Evolutionary conservation across 2,888 invertebrate species (phyloP).

Genomic region (Pyrrhia umbra): DNA sequence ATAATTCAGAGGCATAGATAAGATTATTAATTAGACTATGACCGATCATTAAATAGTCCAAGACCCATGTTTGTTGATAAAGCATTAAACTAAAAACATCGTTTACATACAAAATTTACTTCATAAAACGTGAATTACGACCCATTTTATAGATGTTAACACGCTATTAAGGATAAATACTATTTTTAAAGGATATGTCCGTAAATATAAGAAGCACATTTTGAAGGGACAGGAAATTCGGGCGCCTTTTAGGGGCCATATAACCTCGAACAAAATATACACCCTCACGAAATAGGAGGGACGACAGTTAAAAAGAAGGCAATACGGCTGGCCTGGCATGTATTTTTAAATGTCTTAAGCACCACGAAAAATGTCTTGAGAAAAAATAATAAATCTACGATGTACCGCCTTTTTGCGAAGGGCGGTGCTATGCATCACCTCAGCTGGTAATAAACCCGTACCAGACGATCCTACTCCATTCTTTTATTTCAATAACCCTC

Average conservation of each 20-base stretch:
- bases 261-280: conserved; percentile 59
- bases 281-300: conserved; percentile 54
- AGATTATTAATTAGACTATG: neutral
- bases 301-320: conserved; percentile 41
- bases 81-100: neutral
- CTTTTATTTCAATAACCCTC: conserved; percentile 83
- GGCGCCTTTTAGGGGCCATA: conserved; percentile 53
- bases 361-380: conserved; percentile 49
- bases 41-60: neutral
- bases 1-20: neutral
- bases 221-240: conserved; percentile 60
- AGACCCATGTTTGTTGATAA: neutral
- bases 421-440: conserved; percentile 76
- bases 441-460: conserved; percentile 75
- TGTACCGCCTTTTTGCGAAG: conserved; percentile 71
- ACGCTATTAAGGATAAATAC: conserved; percentile 56
- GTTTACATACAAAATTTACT: conserved; percentile 35
- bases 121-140: conserved; percentile 57
- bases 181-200: conserved; percentile 55
- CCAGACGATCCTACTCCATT: conserved; percentile 69
- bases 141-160: conserved; percentile 56
- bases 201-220: conserved; percentile 59
- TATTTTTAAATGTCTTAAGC: conserved; percentile 62
- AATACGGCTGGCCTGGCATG: conserved; percentile 57
- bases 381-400: conserved; percentile 58